Evolutionary conservation across 2,888 invertebrate species (phyloP), one percentile per base, ranked within the genome.

Genomic region (Ypsolopha scabrella): DNA sequence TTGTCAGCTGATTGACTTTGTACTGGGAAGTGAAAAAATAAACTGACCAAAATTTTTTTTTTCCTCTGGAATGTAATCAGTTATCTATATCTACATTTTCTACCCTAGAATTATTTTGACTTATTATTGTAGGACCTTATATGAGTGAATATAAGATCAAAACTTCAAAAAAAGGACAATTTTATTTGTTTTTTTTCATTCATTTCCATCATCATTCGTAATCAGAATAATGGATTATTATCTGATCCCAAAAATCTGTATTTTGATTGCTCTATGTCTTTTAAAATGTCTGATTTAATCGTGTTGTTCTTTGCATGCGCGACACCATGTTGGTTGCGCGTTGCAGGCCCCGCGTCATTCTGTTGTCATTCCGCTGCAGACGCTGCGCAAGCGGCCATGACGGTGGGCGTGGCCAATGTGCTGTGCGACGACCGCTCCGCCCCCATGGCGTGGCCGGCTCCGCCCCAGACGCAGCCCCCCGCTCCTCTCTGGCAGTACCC

Each of bases 401-500:
- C 90, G 80, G 88, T 89, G 80, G 90, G 90, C 85, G 89, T 86
- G 70, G 85, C 90, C 61, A 82, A 90, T 70, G 82, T 91, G 71
- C 88, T 91, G 61, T 91, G 91, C 81, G 88, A 90, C 68, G 89
- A 90, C 58, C 89, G 90, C 69, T 74, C 89, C 80, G 87, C 88
- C 70, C 87, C 85, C 48, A 77, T 83, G 73, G 90, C 88, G 80
- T 88, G 77, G 81, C 87, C 78, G 64, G 88, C 88, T 60, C 87
- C 77, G 67, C 86, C 79, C 67, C 80, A 77, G 62, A 87, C 70
- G 65, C 82, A 91, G 62, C 88, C 90, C 69, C 88, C 92, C 69
- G 90, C 91, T 51, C 90, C 93, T 52, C 88, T 93, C 70, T 94
- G 94, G 93, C 93, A 93, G 83, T 94, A 94, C 88, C 93, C 93